These are phyloP conservation scores for Turdus rufiventris DNA, from an alignment of 2,113 vertebrate genomes.

Conservation along the genomic window DNA sequence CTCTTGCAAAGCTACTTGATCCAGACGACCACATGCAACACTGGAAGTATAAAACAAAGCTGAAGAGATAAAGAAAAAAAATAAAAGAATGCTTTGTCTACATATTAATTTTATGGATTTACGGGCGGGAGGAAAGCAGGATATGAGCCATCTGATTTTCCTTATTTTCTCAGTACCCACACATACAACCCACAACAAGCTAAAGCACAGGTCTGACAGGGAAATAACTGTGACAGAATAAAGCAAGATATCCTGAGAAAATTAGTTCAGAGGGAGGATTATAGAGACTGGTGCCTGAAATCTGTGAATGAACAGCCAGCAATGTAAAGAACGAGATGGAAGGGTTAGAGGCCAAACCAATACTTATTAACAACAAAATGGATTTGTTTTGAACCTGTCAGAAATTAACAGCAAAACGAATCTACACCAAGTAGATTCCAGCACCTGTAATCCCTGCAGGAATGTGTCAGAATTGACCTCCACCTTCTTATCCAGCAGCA, in stretches of 20 bases:
- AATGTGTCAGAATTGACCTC: neutral
- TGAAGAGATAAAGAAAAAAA: neutral
- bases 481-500: neutral
- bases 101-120: neutral
- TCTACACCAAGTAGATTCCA: neutral
- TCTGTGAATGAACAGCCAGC: neutral
- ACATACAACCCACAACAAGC: neutral
- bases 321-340: neutral
- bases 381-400: neutral
- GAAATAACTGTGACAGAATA: neutral
- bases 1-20: neutral
- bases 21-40: neutral
- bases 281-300: neutral
- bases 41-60: neutral
- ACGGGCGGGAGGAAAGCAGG: neutral
- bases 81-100: neutral
- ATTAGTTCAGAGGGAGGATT: neutral
- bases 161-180: neutral
- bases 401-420: neutral
- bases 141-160: neutral
- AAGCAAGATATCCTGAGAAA: neutral
- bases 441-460: neutral
- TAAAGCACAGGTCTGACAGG: neutral
- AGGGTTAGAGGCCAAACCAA: neutral
- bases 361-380: neutral